A percentile compares a stretch with the other conserved stretches of the same genome.
phyloP scores from a whole-genome alignment of 2,888 invertebrate species.

The Eudasyphora cyanicolor region DNA sequence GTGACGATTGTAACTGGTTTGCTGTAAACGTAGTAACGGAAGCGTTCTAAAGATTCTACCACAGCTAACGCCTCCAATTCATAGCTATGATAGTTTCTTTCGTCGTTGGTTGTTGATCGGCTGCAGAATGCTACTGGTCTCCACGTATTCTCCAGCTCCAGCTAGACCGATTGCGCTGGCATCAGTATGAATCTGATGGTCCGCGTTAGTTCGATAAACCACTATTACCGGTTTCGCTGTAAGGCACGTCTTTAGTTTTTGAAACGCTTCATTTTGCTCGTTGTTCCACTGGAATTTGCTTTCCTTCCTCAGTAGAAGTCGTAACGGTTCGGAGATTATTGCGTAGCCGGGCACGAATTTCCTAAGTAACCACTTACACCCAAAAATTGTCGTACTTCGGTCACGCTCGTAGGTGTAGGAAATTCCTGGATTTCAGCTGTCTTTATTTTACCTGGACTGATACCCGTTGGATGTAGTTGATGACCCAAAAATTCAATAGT shows the following conservation, averaged over 20 bases:
- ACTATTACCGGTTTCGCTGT: constrained; percentile 1
- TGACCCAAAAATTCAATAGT: constrained; percentile 59
- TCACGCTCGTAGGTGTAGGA: constrained; percentile 42
- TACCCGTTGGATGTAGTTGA: constrained; percentile 44
- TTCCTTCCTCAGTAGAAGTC: constrained; percentile 34
- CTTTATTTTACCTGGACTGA: constrained; percentile 55
- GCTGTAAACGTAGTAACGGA: too few relatives aligned
- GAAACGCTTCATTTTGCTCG: constrained; percentile 18
- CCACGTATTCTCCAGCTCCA: too few relatives aligned
- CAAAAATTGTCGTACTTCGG: constrained; percentile 51
- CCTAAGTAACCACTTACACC: constrained; percentile 53
- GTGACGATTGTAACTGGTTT: too few relatives aligned
- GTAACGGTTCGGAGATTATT: constrained; percentile 51
- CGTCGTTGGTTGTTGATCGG: too few relatives aligned
- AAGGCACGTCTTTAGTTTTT: neutral
- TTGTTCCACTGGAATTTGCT: constrained; percentile 25
- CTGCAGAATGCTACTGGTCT: too few relatives aligned
- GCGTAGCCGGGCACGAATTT: constrained; percentile 51
- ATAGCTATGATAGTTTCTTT: too few relatives aligned
- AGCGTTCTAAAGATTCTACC: too few relatives aligned
- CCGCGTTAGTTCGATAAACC: constrained; percentile 34
- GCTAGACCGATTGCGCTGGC: constrained; percentile 52
- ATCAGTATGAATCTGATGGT: constrained; percentile 49
- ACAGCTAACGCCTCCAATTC: too few relatives aligned
- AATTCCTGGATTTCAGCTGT: constrained; percentile 46